These are phyloP conservation scores for Diceros bicornis DNA, from an alignment of 2,797 vertebrate species.

Conservation along the genomic window DNA sequence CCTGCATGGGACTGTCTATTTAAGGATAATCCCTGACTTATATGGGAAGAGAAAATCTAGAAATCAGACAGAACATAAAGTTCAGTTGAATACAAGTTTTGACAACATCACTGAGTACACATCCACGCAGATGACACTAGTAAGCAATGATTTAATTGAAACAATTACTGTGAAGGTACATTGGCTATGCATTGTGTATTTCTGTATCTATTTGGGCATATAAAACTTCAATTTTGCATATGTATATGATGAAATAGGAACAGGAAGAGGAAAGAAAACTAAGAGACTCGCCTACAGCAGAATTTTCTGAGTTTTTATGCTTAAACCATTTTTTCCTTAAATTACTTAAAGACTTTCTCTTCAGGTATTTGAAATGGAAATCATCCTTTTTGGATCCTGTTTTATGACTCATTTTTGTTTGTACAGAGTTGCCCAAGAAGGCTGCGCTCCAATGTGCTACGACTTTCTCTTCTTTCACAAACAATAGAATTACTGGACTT, in stretches of 20 bases:
- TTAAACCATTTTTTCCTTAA: neutral
- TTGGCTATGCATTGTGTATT: neutral
- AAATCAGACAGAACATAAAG: neutral
- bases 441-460: neutral
- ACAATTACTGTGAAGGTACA: neutral
- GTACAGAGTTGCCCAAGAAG: neutral
- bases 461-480: conserved; percentile 31
- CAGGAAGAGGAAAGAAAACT: neutral
- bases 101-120: neutral
- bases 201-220: neutral
- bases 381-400: neutral
- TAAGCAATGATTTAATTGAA: neutral
- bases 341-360: neutral
- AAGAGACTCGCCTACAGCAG: conserved; percentile 1
- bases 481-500: conserved; percentile 54
- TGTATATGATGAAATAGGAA: neutral
- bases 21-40: neutral
- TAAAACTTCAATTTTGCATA: neutral
- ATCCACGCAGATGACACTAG: neutral
- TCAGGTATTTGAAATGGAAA: conserved; percentile 27
- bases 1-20: neutral
- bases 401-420: conserved; percentile 43
- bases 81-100: neutral
- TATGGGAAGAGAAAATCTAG: neutral
- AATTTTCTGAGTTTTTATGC: conserved; percentile 24